Base-by-base conservation (phyloP, 2,113 vertebrate species). In the Sander vitreus region DNA sequence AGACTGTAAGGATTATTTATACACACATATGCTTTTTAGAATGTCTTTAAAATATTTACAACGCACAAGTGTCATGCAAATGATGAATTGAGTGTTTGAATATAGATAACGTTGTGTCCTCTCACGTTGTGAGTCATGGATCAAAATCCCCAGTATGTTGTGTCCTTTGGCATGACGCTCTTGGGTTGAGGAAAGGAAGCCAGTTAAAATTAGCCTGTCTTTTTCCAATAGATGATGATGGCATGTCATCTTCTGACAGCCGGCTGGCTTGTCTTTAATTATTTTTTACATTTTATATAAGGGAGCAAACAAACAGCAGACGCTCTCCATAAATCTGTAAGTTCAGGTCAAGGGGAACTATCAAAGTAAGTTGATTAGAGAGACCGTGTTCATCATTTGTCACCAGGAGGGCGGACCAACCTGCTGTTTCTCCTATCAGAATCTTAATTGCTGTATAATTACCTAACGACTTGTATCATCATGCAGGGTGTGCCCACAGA, bases 391-490 rank as follows among this genome's bases (percentile, higher is more conserved):
- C 70, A 85, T 91, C 78, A 80, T 87, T 88, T 82, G 81, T 90
- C 86, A 85, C 74, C 64, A 59, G 84, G 70, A 66, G 81, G 84
- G 83, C 11, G 73, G 79, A 85, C 39, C 76, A 88, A 87, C 93
- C 87, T 85, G 89, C 88, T 88, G 75, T 87, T 88, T 78, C 85
- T 91, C 84, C 88, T 73, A 91, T 91, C 91, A 73, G 74, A 90
- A 86, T 88, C 89, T 36, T 94, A 94, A 94, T 94, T 93, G 91
- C 86, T 86, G 87, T 86, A 74, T 94, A 93, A 94, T 94, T 92
- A 91, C 83, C 89, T 81, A 90, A 91, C 86, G 83, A 85, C 84
- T 85, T 88, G 87, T 74, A 89, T 90, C 69, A 89, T 81, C 86
- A 80, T 81, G 64, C 81, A 71, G 93, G 85, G 90, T 83, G 84